These are phyloP conservation scores for Prunella himalayana DNA, from an alignment of 2,113 vertebrate species.

Conservation along the genomic window DNA sequence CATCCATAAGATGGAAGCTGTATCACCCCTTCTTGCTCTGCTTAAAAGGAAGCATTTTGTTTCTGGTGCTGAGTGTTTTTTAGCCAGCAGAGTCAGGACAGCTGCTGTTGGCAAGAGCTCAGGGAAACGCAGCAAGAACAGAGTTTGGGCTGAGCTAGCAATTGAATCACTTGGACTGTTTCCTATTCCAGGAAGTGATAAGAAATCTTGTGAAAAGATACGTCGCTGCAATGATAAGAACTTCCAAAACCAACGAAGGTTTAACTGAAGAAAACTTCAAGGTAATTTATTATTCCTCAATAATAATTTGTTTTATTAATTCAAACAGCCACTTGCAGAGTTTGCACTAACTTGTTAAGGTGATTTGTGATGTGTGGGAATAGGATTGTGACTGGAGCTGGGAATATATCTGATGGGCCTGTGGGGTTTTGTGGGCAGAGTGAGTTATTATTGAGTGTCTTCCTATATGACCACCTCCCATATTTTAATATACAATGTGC, in stretches of 20 bases:
- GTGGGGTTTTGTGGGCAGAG: neutral
- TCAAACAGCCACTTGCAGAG: neutral
- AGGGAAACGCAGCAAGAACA: neutral
- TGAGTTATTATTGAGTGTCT: neutral
- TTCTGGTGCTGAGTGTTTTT: neutral
- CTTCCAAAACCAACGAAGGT: conserved; percentile 93
- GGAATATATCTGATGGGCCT: neutral
- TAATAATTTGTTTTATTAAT: neutral
- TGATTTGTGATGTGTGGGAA: neutral
- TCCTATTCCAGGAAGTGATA: conserved; percentile 88
- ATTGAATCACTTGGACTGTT: neutral
- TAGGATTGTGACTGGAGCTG: neutral
- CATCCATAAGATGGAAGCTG: neutral
- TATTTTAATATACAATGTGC: neutral
- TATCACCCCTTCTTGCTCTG: neutral
- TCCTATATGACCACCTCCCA: neutral
- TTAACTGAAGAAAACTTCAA: conserved; percentile 97
- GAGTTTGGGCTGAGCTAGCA: neutral
- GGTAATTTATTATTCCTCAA: conserved; percentile 66
- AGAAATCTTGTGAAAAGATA: conserved; percentile 93
- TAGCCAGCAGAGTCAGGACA: neutral
- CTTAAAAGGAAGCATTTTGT: neutral
- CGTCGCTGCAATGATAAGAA: conserved; percentile 95
- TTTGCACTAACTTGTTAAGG: neutral
- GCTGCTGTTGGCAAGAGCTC: neutral